A percentile compares a stretch with the other conserved stretches of the same genome.
Conservation (phyloP, 2,888 invertebrate genomes). For the Ichneumon xanthorius region DNA sequence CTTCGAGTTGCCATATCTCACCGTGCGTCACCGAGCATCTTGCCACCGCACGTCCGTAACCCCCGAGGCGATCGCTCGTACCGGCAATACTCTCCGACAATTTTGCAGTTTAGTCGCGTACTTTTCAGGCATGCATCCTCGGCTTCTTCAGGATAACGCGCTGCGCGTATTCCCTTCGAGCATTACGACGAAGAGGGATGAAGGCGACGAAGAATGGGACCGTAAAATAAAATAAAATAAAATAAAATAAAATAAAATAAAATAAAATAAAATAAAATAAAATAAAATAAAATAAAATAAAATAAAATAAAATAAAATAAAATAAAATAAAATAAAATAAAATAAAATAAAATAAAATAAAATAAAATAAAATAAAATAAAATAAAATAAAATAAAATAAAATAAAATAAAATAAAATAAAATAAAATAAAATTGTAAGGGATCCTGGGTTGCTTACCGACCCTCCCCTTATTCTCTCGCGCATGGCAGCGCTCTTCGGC, state of each 20-base stretch:
- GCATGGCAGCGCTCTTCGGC: conserved; percentile 66
- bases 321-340: conserved; percentile 6
- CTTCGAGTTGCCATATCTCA: conserved; percentile 80
- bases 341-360: not conserved
- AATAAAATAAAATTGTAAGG: not conserved
- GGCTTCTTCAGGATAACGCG: conserved; percentile 24
- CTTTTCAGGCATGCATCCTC: conserved; percentile 60
- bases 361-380: not conserved
- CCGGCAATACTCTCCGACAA: conserved; percentile 49
- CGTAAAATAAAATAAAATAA: not conserved
- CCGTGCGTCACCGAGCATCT: conserved; percentile 44
- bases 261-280: not conserved
- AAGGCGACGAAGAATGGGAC: not conserved
- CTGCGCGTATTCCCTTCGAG: not conserved
- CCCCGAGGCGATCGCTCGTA: not conserved
- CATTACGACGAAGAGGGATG: conserved; percentile 8
- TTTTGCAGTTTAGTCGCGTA: conserved; percentile 48
- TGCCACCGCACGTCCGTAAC: conserved; percentile 18
- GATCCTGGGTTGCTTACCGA: conserved; percentile 23
- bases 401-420: not conserved
- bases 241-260: not conserved
- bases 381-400: not conserved
- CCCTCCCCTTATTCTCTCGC: conserved; percentile 31
- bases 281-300: not conserved
- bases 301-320: not conserved